Conservation (phyloP, 2,888 invertebrate genomes). For the Dioctria linearis region DNA sequence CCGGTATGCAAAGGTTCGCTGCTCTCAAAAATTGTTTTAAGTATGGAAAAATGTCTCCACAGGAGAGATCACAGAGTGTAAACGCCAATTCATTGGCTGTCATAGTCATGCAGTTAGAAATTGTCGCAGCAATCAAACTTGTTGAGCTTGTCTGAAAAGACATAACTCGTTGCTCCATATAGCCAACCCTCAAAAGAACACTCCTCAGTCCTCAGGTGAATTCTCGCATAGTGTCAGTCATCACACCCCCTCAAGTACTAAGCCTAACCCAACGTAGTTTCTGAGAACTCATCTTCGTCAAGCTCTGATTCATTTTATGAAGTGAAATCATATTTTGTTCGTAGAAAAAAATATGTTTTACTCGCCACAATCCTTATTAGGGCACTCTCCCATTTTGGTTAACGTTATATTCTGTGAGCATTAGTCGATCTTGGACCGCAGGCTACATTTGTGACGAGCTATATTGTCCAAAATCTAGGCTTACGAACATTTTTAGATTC, state of each 20-base stretch:
- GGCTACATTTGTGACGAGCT: slow-evolving; percentile 8
- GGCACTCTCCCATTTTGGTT: neutral
- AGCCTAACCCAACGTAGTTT: neutral
- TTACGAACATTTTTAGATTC: neutral
- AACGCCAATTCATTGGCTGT: neutral
- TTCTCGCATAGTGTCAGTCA: neutral
- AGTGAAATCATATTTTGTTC: slow-evolving; percentile 19
- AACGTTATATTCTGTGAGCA: neutral
- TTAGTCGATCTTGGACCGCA: slow-evolving; percentile 29
- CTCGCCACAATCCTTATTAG: slow-evolving; percentile 14
- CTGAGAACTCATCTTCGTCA: neutral
- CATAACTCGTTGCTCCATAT: slow-evolving; percentile 19
- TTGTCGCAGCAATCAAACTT: neutral
- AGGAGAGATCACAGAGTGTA: neutral
- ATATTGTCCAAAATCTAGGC: neutral
- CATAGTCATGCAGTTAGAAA: neutral
- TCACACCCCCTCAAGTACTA: neutral
- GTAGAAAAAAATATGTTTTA: neutral
- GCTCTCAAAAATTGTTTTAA: too few relatives aligned
- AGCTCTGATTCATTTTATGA: neutral
- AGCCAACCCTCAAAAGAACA: neutral
- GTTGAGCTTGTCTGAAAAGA: slow-evolving; percentile 14
- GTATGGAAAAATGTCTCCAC: slow-evolving; percentile 21
- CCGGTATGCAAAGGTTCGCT: too few relatives aligned
- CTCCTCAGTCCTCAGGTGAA: neutral